Base-by-base conservation (phyloP, 2,888 invertebrate species). In the Idaea straminata region DNA sequence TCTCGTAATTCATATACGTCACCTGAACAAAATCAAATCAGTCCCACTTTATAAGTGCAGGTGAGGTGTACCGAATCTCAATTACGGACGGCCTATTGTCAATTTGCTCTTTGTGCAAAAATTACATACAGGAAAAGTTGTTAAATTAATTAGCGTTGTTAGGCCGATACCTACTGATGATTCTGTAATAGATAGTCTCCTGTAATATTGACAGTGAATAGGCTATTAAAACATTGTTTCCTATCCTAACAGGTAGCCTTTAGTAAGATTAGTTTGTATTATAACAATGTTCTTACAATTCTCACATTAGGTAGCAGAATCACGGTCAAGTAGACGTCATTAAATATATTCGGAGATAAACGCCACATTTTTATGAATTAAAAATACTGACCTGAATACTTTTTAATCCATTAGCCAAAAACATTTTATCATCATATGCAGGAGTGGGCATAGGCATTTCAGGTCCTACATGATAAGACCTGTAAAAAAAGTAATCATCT, bases 1-100 rank as follows among this genome's bases (percentile, higher is more conserved):
- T 95, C 69, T 97, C 96, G 86, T 97, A 97, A 38, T 95, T 94
- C 93, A 96, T 96, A 80, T 95, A 96, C 68, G 94, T 94, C 62
- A 95, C 94, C 85, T 94, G 93, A 69, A 65, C 66, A 70, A 73
- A 74, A 78, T 76, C 76, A 69, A 74, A 73, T 70, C 68, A 67
- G 71, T 67, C 69, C 66, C 69, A 67, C 67, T 69, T 70, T 71
- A 65, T 59, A 59, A 7, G 13, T 70, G 67, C 64, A 66, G 67
- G 58, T 64, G 25, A 16, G 34, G 34, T 34, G 10, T 59, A 62
- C 64, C 73, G 68, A 71, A 73, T 71, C 64, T 36, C 65, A 72
- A 72, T 72, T 74, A 73, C 61, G 61, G 47, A 64, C 64, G 15
- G 47, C 61, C 47, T 63, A 71, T 74, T 74, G 71, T 66, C 68